Percentiles rank a stretch among this genome's conserved stretches.
Evolutionary conservation across 1,140 invertebrate species (phyloP).

Genomic region (Sitobion miscanthi): DNA sequence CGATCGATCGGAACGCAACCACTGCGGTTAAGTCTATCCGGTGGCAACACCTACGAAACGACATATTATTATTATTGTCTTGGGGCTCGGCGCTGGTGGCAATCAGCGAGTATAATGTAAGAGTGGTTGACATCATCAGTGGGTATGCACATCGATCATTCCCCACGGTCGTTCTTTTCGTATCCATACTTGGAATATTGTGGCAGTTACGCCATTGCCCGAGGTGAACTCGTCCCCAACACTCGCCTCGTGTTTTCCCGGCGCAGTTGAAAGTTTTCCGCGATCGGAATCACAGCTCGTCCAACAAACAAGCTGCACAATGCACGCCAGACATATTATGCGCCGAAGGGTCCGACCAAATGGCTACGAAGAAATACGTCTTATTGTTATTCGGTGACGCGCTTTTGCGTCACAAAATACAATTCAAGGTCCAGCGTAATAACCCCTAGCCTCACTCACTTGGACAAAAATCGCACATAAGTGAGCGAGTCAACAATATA

Average conservation of each 20-base stretch:
- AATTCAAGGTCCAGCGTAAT: not conserved
- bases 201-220: too few relatives aligned
- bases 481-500: too few relatives aligned
- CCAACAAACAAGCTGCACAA: not conserved
- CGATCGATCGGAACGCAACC: not conserved
- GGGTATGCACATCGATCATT: not conserved
- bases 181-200: not conserved
- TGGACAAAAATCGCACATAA: too few relatives aligned
- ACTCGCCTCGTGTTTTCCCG: not conserved
- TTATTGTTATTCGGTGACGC: not conserved
- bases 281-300: not conserved
- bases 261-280: not conserved
- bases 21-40: not conserved
- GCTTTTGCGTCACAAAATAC: not conserved
- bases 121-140: not conserved
- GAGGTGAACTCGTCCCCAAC: not conserved
- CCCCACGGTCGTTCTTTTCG: not conserved
- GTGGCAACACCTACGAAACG: conserved; percentile 1
- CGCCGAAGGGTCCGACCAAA: not conserved
- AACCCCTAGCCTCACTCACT: not conserved
- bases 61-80: not conserved
- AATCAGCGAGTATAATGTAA: not conserved
- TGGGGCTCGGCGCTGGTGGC: not conserved
- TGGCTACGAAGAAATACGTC: not conserved
- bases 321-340: not conserved